phyloP scores from a whole-genome alignment of 2,113 vertebrate species.

The Neofelis nebulosa region DNA sequence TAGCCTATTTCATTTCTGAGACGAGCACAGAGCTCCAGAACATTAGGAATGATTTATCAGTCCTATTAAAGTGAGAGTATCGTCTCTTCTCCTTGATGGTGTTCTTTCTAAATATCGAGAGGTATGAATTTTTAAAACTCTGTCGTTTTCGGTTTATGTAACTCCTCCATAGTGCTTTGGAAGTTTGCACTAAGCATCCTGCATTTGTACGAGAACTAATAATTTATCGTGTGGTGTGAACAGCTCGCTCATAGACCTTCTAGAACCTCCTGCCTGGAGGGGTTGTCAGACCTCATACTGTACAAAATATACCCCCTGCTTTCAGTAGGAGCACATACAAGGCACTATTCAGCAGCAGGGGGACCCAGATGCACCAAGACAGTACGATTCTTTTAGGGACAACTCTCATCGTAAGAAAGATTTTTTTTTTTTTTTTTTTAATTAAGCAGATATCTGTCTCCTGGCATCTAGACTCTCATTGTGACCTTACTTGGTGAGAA shows the following conservation, averaged over 20 bases:
- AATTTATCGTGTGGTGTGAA: not conserved
- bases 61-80: not conserved
- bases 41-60: not conserved
- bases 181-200: not conserved
- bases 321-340: not conserved
- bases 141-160: not conserved
- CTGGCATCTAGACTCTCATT: not conserved
- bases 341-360: not conserved
- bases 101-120: not conserved
- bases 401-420: not conserved
- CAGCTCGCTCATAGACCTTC: not conserved
- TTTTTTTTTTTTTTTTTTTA: not conserved
- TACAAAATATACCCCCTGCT: not conserved
- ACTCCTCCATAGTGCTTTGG: not conserved
- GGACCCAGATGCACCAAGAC: not conserved
- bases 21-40: not conserved
- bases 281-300: not conserved
- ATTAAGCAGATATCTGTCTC: not conserved
- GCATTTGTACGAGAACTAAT: not conserved
- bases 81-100: not conserved
- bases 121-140: not conserved
- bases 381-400: not conserved
- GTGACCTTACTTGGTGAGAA: not conserved
- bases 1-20: not conserved
- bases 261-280: not conserved